Conservation (phyloP, 2,888 invertebrate species). For the Linnaemya vulpina region DNA sequence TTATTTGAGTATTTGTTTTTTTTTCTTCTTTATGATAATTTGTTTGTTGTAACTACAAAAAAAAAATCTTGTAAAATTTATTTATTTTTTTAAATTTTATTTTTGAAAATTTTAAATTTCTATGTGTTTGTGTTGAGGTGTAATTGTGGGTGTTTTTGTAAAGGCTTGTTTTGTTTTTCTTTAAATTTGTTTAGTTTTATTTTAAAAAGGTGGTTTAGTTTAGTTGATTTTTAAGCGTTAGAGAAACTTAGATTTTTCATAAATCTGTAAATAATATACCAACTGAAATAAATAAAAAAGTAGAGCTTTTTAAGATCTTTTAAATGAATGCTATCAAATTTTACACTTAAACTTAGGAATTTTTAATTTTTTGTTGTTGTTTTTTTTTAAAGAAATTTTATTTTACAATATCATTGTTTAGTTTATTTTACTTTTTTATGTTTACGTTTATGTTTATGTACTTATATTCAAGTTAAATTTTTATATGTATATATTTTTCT, state of each 20-base stretch:
- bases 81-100: constrained; percentile 40
- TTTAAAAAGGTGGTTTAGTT: constrained; percentile 70
- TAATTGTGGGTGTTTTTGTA: constrained; percentile 52
- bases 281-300: constrained; percentile 7
- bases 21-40: constrained; percentile 24
- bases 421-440: constrained; percentile 25
- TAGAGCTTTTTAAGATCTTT: constrained; percentile 20
- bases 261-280: not conserved
- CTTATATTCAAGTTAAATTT: constrained; percentile 29
- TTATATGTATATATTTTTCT: constrained; percentile 13
- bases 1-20: not conserved
- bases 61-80: constrained; percentile 41
- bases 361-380: constrained; percentile 9
- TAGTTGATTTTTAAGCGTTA: constrained; percentile 65
- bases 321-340: constrained; percentile 23
- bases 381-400: constrained; percentile 28
- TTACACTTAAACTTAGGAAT: constrained; percentile 29
- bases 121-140: constrained; percentile 44
- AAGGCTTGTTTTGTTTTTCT: constrained; percentile 48
- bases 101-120: constrained; percentile 35
- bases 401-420: constrained; percentile 58
- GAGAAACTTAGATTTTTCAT: constrained; percentile 25
- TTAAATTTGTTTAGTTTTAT: constrained; percentile 15
- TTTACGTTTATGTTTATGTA: constrained; percentile 10
- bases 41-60: constrained; percentile 28